A percentile compares a stretch with the other conserved stretches of the same genome.
phyloP scores from a whole-genome alignment of 1,140 invertebrate species.

The Cherax quadricarinatus region DNA sequence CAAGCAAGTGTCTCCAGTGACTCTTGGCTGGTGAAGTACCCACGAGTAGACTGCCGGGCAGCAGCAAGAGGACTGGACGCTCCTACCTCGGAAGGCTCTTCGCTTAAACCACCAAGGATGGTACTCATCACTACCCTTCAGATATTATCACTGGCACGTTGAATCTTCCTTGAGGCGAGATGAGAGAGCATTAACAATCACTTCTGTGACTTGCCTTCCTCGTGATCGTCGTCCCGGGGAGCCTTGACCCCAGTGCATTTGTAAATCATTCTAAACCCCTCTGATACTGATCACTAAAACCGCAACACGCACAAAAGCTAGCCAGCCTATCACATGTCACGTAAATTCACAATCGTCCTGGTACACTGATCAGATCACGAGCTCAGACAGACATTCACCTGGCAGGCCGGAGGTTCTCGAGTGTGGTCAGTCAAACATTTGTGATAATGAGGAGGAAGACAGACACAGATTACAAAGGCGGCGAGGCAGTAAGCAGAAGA shows the following conservation, averaged over 20 bases:
- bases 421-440: not conserved
- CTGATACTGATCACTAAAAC: not conserved
- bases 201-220: not conserved
- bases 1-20: not conserved
- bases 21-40: not conserved
- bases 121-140: constrained; percentile 51
- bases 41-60: not conserved
- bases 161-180: not conserved
- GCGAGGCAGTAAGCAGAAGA: constrained; percentile 13
- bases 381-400: not conserved
- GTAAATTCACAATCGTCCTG: not conserved
- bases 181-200: not conserved
- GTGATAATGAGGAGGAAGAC: not conserved
- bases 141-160: not conserved
- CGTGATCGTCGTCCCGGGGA: not conserved
- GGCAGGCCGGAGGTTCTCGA: not conserved
- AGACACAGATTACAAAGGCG: not conserved
- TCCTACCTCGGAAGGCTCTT: constrained; percentile 4
- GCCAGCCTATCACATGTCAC: not conserved
- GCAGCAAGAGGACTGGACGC: constrained; percentile 30
- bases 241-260: not conserved
- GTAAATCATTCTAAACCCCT: not conserved
- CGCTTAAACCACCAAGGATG: not conserved
- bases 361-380: not conserved
- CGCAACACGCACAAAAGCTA: not conserved